Evolutionary conservation across 2,797 vertebrate species (phyloP), one percentile per base, ranked within the genome.

Genomic region (Sebastes matsubarae): DNA sequence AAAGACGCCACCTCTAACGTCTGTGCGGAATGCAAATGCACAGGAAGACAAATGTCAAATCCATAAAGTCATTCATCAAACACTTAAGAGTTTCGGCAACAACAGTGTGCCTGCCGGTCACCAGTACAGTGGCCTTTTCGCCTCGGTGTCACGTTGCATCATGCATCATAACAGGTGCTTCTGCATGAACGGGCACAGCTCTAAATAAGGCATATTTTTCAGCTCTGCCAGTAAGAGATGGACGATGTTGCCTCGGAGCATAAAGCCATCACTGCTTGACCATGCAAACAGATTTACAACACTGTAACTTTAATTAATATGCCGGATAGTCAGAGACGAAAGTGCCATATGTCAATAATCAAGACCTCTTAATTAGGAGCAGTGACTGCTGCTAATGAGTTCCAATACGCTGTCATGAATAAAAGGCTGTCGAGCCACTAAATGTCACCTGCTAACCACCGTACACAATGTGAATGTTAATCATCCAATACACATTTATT

Each of bases 281-380:
- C 66, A 77, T 59, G n/a, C 34, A 85, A 86, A 87, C 80, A 82
- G 74, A 93, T 89, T 92, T 83, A 92, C 75, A 90, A 84, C 72
- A 81, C 32, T 50, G 77, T 29, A 72, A 60, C 72, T 82, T 83
- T 92, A 92, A 94, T 93, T 90, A 93, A 88, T 81, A 85, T 88
- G 83, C 84, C 11, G 72, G 87, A 91, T 86, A 80, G 81, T 91
- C 72, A 72, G 73, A 90, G 77, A 94, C 80, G 7, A 95, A 94
- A 92, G 89, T 60, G 58, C 89, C 92, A 92, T 90, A 89, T 92
- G 93, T 90, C 92, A 93, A 94, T 94, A 93, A 94, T 94, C 91
- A 94, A 89, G 92, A 94, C 83, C 79, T 92, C 88, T 90, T 95
- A 92, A 95, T 95, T 93, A 94, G 88, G 85, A 87, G 72, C 72